These are phyloP conservation scores for Aleiodes sp. DNA, from an alignment of 1,140 invertebrate genomes.

Conservation along the genomic window DNA sequence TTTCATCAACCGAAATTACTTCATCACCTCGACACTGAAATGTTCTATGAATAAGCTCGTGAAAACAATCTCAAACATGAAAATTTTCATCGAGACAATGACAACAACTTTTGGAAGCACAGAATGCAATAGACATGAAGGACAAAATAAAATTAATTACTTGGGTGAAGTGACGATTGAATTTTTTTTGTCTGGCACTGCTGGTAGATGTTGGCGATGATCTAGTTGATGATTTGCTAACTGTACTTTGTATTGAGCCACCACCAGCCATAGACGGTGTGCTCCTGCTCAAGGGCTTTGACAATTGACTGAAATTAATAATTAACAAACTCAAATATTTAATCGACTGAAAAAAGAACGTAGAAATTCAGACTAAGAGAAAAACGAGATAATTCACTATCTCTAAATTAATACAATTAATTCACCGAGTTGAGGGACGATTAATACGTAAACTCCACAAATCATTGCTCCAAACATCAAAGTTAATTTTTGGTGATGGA, in stretches of 20 bases:
- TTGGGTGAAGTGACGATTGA: slow-evolving; percentile 60
- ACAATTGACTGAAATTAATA: slow-evolving; percentile 49
- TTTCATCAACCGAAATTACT: too few relatives aligned
- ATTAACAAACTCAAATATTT: neutral
- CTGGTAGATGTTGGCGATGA: slow-evolving; percentile 56
- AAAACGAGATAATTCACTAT: too few relatives aligned
- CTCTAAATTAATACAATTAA: too few relatives aligned
- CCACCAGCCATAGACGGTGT: slow-evolving; percentile 57
- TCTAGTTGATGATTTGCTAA: slow-evolving; percentile 56
- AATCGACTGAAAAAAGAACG: too few relatives aligned
- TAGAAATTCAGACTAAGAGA: too few relatives aligned
- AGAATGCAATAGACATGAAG: neutral
- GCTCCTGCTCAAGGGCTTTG: slow-evolving; percentile 60
- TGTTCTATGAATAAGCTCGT: too few relatives aligned
- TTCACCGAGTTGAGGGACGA: neutral
- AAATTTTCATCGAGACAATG: neutral
- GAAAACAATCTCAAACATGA: too few relatives aligned
- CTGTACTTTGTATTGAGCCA: slow-evolving; percentile 46
- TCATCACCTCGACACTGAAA: too few relatives aligned
- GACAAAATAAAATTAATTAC: slow-evolving; percentile 40
- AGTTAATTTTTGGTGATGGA: neutral
- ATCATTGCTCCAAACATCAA: slow-evolving; percentile 47
- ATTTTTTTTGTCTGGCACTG: slow-evolving; percentile 60
- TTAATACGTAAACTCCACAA: slow-evolving; percentile 41
- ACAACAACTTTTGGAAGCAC: slow-evolving; percentile 2